phyloP scores from a whole-genome alignment of 2,888 invertebrate species.

The Plemyria rubiginata region DNA sequence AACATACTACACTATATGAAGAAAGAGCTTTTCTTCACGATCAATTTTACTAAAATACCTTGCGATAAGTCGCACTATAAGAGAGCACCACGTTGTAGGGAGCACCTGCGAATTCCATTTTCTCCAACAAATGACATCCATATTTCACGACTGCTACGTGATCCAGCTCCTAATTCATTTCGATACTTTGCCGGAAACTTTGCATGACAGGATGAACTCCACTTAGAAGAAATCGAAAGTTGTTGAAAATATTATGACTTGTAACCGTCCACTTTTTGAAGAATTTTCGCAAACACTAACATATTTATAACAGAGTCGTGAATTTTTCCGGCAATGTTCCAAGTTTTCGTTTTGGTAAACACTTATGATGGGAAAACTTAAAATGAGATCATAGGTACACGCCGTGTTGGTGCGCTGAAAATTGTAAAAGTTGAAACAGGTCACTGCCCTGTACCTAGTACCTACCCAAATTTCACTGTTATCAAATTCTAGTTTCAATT shows the following conservation, averaged over 20 bases:
- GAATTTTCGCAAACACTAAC: slow-evolving; percentile 34
- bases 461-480: not conserved
- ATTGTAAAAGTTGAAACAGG: slow-evolving; percentile 22
- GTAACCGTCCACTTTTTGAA: slow-evolving; percentile 35
- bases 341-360: slow-evolving; percentile 36
- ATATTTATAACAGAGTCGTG: slow-evolving; percentile 17
- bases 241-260: slow-evolving; percentile 39
- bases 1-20: slow-evolving; percentile 12
- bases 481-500: slow-evolving; percentile 16
- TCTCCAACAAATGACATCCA: slow-evolving; percentile 50
- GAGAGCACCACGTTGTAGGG: slow-evolving; percentile 28
- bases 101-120: slow-evolving; percentile 41
- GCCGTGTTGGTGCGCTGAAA: slow-evolving; percentile 16
- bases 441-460: not conserved
- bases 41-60: slow-evolving; percentile 14
- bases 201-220: slow-evolving; percentile 43
- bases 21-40: slow-evolving; percentile 3
- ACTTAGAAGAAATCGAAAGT: slow-evolving; percentile 42
- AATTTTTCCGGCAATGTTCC: slow-evolving; percentile 36
- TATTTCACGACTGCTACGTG: slow-evolving; percentile 63
- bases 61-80: slow-evolving; percentile 24
- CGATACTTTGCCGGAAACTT: slow-evolving; percentile 42
- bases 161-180: slow-evolving; percentile 51
- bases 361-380: slow-evolving; percentile 39
- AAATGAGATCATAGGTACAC: slow-evolving; percentile 27